Conservation (phyloP, 2,888 invertebrate genomes). For the Stenodema calcarata region DNA sequence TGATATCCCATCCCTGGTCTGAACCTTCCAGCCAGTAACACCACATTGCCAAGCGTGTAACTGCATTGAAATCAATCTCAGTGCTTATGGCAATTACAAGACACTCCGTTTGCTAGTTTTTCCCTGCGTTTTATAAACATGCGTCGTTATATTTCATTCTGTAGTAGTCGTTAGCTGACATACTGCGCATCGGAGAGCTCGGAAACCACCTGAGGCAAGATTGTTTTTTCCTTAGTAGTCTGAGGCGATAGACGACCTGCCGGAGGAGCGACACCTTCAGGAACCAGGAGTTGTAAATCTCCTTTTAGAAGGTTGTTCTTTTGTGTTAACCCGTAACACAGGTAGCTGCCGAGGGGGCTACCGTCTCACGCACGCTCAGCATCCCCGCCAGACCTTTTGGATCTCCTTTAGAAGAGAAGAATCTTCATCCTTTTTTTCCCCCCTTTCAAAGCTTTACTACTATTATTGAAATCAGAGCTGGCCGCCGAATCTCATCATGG, state of each 20-base stretch:
- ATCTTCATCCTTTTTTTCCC: not conserved
- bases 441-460: not conserved
- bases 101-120: too few species aligned
- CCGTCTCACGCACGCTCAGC: constrained; percentile 27
- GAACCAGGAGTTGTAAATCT: constrained; percentile 15
- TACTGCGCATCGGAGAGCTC: not conserved
- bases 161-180: too few species aligned
- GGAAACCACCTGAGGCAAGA: not conserved
- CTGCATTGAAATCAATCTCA: too few species aligned
- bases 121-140: too few species aligned
- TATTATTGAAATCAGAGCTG: not conserved
- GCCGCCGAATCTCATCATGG: not conserved
- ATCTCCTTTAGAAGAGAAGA: not conserved
- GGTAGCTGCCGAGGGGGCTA: constrained; percentile 33
- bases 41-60: too few species aligned
- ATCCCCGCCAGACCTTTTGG: not conserved
- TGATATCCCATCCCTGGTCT: too few species aligned
- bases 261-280: not conserved
- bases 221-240: not conserved
- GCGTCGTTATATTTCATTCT: too few species aligned
- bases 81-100: too few species aligned
- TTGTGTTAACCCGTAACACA: constrained; percentile 38
- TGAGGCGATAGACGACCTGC: not conserved
- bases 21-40: too few species aligned
- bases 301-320: constrained; percentile 1